Conservation (phyloP, 2,113 vertebrate genomes). For the Odobenus rosmarus region DNA sequence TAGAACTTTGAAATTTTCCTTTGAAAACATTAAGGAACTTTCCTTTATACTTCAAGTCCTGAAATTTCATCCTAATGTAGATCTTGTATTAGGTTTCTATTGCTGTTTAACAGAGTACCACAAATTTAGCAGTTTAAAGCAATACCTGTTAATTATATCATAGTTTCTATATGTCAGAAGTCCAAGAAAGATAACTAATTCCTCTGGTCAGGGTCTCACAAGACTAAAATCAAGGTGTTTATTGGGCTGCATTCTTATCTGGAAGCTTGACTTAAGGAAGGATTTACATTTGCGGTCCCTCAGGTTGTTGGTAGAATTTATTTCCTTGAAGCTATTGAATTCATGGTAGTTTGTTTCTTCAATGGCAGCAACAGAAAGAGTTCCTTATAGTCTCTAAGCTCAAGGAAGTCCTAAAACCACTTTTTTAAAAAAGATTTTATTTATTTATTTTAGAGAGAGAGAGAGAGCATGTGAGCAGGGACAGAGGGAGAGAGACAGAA, state of each 20-base stretch:
- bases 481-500: background rate
- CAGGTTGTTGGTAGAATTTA: background rate
- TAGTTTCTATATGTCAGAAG: background rate
- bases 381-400: background rate
- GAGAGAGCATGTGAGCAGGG: background rate
- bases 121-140: background rate
- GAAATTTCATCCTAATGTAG: background rate
- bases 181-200: background rate
- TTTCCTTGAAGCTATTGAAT: background rate
- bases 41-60: background rate
- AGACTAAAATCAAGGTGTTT: background rate
- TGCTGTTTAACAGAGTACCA: background rate
- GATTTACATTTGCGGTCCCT: background rate
- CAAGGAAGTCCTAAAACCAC: background rate
- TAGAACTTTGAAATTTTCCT: background rate
- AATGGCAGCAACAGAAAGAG: background rate
- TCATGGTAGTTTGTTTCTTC: background rate
- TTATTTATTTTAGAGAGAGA: background rate
- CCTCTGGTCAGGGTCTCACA: background rate
- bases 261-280: background rate
- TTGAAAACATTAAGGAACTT: background rate
- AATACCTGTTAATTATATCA: background rate
- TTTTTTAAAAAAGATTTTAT: background rate
- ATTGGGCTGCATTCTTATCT: background rate
- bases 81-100: background rate